Evolutionary conservation across 2,113 vertebrate species (phyloP), one percentile per base, ranked within the genome.

Genomic region (Ia io): DNA sequence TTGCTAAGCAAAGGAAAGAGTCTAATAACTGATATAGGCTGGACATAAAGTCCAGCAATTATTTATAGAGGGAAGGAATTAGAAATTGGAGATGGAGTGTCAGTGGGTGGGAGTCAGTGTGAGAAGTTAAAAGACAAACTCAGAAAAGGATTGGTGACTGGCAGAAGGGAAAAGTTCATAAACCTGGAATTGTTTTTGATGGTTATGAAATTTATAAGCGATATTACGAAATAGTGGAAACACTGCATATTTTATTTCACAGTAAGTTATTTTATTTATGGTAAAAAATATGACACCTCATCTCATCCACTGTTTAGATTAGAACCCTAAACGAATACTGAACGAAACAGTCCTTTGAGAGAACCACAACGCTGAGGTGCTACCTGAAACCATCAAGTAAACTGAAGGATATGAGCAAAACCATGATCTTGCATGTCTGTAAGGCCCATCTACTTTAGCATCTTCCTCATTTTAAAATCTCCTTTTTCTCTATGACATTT

Each of bases 401-500:
- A 71, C 49, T 16, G 25, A 61, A 20, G 11, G 30, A 25, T 65
- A 30, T 2, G 17, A 70, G 35, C 53, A 80, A 83, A 95, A 49
- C 17, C 35, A 23, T 14, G 18, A 16, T 42, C 20, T 18, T 71
- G 59, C 25, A 35, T 25, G 32, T 51, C 18, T 73, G 18, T 49
- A 44, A 83, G 76, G n/a, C 11, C 11, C 25, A 73, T 32, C 16
- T 56, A 35, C 20, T 78, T 69, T n/a, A 82, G 9, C 49, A 76
- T 85, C n/a, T 35, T 42, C 20, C 11, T 78, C 22, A 51, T 88
- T 37, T 91, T 85, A 42, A 80, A 88, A 77, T 86, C 18, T 88
- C n/a, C 71, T 84, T 90, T 90, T 92, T 78, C 40, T 84, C 6
- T 77, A 28, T 88, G 44, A 90, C 87, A 32, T 71, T 56, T 92